These are phyloP conservation scores for Nasonovia ribisnigri DNA, from an alignment of 2,888 invertebrate species.

Conservation along the genomic window DNA sequence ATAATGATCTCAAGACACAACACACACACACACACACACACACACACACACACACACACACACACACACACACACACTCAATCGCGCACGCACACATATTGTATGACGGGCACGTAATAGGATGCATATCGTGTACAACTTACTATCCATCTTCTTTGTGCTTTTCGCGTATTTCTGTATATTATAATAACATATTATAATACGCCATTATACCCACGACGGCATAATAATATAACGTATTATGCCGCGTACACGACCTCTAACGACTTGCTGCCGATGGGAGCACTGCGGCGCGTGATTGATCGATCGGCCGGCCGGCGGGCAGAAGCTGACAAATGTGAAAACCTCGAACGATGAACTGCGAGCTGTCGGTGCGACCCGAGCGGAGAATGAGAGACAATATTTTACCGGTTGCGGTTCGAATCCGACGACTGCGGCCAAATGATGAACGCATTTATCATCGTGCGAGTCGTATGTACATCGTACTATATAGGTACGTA, in stretches of 20 bases:
- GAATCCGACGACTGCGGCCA: neutral
- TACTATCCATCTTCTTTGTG: neutral
- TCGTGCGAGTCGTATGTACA: neutral
- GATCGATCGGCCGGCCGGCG: slow-evolving; percentile 9
- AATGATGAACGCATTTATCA: neutral
- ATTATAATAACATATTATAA: neutral
- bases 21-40: neutral
- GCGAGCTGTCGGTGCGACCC: neutral
- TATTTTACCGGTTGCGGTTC: slow-evolving; percentile 22
- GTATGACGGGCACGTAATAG: neutral
- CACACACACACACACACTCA: neutral
- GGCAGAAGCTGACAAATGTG: slow-evolving; percentile 53
- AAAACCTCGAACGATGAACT: slow-evolving; percentile 21
- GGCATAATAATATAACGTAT: too few species aligned
- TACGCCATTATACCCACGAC: neutral
- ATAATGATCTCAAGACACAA: neutral
- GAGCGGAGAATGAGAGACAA: slow-evolving; percentile 24
- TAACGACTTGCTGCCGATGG: neutral
- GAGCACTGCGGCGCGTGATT: slow-evolving; percentile 2
- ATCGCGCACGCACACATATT: neutral
- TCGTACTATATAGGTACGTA: neutral
- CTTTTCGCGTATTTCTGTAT: neutral
- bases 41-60: neutral
- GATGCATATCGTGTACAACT: neutral
- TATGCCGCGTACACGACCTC: slow-evolving; percentile 15